Conservation (phyloP, 2,888 invertebrate species). For the Hofmannophila pseudospretella region DNA sequence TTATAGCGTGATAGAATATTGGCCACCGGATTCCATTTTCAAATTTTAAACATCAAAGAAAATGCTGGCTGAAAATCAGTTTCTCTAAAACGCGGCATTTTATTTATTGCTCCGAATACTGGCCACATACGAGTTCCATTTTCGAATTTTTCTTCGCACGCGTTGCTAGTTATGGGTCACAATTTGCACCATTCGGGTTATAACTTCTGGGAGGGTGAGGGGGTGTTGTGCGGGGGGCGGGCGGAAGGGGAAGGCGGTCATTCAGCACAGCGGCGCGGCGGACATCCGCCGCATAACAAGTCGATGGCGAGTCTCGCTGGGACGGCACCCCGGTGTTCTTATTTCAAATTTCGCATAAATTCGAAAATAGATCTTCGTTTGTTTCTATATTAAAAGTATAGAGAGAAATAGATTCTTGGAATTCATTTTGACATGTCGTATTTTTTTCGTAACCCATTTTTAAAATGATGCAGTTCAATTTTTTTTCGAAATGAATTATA, state of each 20-base stretch:
- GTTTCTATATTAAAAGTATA: neutral
- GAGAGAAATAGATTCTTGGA: no score
- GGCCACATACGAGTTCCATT: conserved; percentile 11
- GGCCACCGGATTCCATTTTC: no score
- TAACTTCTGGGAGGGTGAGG: conserved; percentile 44
- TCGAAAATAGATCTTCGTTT: conserved; percentile 38
- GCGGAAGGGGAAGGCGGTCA: conserved; percentile 75
- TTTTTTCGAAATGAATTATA: no score
- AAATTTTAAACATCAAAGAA: no score
- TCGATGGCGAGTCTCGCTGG: conserved; percentile 65
- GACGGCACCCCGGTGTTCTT: conserved; percentile 50
- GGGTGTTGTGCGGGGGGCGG: conserved; percentile 32
- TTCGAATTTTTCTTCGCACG: conserved; percentile 47
- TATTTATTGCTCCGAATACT: no score
- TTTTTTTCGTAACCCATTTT: no score
- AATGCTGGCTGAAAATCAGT: no score
- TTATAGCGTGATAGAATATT: conserved; percentile 15
- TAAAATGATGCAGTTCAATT: no score
- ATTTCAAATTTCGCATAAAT: conserved; percentile 62
- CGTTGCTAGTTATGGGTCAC: conserved; percentile 70
- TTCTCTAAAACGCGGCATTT: no score
- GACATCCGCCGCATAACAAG: conserved; percentile 79
- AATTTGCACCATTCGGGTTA: conserved; percentile 72
- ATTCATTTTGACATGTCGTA: no score
- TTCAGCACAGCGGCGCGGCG: conserved; percentile 77